A percentile compares a stretch with the other conserved stretches of the same genome.
Conservation (phyloP, 2,888 invertebrate species). For the Idaea straminata region DNA sequence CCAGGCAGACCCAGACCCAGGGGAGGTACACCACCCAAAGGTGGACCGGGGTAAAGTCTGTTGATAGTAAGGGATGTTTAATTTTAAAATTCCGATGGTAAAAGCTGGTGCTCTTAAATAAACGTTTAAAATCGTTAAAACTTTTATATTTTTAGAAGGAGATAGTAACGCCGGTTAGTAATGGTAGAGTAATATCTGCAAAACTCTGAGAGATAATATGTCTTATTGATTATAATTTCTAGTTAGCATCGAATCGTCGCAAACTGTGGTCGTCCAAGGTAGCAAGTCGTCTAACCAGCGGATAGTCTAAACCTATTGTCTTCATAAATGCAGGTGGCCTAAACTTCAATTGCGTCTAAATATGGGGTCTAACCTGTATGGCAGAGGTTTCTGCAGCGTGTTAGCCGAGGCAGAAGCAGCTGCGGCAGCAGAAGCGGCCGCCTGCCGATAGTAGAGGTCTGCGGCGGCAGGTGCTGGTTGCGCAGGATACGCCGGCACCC, state of each 20-base stretch:
- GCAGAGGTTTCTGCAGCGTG: constrained; percentile 93
- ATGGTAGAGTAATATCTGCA: not conserved
- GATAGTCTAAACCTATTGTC: no score
- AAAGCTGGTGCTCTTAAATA: not conserved
- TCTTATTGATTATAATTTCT: not conserved
- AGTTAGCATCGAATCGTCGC: not conserved
- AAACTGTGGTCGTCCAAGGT: no score
- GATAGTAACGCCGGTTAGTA: not conserved
- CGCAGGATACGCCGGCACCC: constrained; percentile 84
- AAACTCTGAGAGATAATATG: not conserved
- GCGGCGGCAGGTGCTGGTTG: constrained; percentile 85
- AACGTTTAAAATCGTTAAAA: constrained; percentile 2
- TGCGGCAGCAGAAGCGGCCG: constrained; percentile 86
- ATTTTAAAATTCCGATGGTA: not conserved
- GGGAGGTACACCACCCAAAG: constrained; percentile 78
- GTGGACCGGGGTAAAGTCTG: constrained; percentile 82
- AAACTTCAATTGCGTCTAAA: not conserved
- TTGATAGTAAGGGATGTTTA: constrained; percentile 6
- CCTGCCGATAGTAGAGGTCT: constrained; percentile 91
- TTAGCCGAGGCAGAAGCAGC: constrained; percentile 80
- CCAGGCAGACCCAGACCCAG: constrained; percentile 83
- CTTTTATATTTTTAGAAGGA: constrained; percentile 10
- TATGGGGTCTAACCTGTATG: constrained; percentile 84
- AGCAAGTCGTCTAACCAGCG: no score
- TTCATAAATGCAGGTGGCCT: not conserved